Conservation (phyloP, 2,888 invertebrate genomes). For the Neuroscelio doddi region DNA sequence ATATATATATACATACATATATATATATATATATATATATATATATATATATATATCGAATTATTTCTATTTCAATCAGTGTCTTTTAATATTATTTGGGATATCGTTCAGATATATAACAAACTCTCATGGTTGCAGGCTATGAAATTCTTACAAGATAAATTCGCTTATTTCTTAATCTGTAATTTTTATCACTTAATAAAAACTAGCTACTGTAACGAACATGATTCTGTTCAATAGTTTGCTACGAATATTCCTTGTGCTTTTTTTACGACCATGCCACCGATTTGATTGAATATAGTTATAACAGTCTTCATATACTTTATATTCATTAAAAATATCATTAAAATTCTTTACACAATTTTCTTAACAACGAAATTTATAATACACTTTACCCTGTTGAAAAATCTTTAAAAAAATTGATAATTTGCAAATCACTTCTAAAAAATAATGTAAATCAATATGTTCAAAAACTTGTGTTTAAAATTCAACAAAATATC, state of each 20-base stretch:
- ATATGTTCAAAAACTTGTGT: slow-evolving; percentile 3
- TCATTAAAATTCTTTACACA: too few species aligned
- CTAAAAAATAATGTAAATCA: too few species aligned
- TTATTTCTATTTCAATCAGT: slow-evolving; percentile 25
- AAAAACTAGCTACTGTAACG: slow-evolving; percentile 44
- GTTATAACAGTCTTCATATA: slow-evolving; percentile 26
- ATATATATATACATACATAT: too few species aligned
- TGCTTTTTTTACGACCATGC: slow-evolving; percentile 35
- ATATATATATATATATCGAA: slow-evolving; percentile 28
- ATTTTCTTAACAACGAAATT: too few species aligned
- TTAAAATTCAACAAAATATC: slow-evolving; percentile 32
- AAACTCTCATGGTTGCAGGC: slow-evolving; percentile 39
- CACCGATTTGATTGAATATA: slow-evolving; percentile 31
- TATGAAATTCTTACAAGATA: slow-evolving; percentile 40
- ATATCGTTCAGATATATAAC: slow-evolving; percentile 43
- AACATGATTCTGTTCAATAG: slow-evolving; percentile 40
- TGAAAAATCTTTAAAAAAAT: too few species aligned
- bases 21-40: too few species aligned
- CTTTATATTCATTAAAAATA: neutral
- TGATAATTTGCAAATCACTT: neutral
- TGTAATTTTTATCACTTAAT: slow-evolving; percentile 38
- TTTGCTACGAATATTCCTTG: slow-evolving; percentile 42
- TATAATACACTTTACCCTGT: too few species aligned
- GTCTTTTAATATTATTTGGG: slow-evolving; percentile 4
- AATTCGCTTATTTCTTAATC: slow-evolving; percentile 40